Evolutionary conservation across 2,888 invertebrate genomes (phyloP).

Genomic region (Monopis laevigella): DNA sequence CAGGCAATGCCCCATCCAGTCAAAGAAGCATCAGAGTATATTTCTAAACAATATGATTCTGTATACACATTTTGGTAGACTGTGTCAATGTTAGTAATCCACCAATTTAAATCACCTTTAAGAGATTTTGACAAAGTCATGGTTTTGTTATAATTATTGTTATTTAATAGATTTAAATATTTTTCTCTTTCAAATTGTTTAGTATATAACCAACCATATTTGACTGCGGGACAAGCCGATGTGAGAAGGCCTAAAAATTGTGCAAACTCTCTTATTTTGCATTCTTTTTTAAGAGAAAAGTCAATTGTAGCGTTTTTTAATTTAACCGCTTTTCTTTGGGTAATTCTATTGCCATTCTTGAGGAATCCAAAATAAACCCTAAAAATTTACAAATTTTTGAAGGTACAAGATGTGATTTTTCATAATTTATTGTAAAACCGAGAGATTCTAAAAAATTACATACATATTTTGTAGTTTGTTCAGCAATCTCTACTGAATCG

Average conservation of each 20-base stretch:
- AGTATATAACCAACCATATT: slow-evolving; percentile 6
- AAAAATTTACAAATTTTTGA: slow-evolving; percentile 1
- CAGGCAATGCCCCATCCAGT: slow-evolving; percentile 17
- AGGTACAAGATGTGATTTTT: slow-evolving; percentile 3
- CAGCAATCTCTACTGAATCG: background rate
- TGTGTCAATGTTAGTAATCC: slow-evolving; percentile 3
- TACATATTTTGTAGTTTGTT: background rate
- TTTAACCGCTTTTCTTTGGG: background rate
- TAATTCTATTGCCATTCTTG: background rate
- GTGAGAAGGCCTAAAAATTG: background rate
- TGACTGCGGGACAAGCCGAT: background rate
- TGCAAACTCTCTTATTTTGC: slow-evolving; percentile 8
- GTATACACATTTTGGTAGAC: background rate
- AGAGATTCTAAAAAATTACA: background rate
- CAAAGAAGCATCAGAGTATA: slow-evolving; percentile 16
- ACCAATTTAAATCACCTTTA: slow-evolving; percentile 1
- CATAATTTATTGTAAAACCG: slow-evolving; percentile 7
- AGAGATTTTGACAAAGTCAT: background rate
- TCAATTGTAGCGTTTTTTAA: background rate
- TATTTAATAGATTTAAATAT: background rate
- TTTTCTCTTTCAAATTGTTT: background rate
- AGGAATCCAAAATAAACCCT: slow-evolving; percentile 7
- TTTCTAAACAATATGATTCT: slow-evolving; percentile 14
- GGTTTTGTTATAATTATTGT: background rate
- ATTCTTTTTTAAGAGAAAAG: background rate